Base-by-base conservation (phyloP, 2,797 vertebrate species). In the Taeniopygia guttata region DNA sequence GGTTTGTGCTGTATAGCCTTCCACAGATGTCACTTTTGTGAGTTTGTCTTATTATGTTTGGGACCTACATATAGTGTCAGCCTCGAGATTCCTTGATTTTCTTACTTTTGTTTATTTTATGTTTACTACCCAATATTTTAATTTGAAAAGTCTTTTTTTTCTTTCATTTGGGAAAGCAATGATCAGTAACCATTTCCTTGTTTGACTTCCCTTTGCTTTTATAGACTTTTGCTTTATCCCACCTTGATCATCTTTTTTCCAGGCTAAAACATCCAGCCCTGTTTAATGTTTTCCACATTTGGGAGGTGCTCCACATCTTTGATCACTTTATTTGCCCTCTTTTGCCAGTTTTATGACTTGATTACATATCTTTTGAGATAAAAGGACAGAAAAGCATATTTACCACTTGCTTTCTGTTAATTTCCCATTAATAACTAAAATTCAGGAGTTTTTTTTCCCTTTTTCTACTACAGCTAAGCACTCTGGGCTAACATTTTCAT, bases 391-490 rank as follows among this genome's bases (percentile, higher is more conserved):
- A 94, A 81, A 75, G 11, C 3, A 5, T 60, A 15, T 64, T 93
- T 64, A 48, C 20, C 14, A 32, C 20, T 80, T 60, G 4, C 25
- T 84, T 48, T 60, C 10, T 30, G 48, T 42, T 56, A 1, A 77
- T 70, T 86, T 81, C 30, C 20, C 20, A 67, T 7, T 81, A 45
- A 56, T n/a, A 29, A 4, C 16, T 45, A 52, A 93, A 86, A 86
- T 55, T 48, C 5, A n/a, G 11, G 10, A 1, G 3, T 16, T 23
- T 2, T 26, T 3, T 20, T 1, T 1, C 2, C 45, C 14, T 42
- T 73, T 51, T 51, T 30, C 30, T 55, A 3, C 12, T 32, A 30
- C 27, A 83, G 11, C 6, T 74, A 51, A 62, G 58, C 1, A 1
- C 42, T 86, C 73, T 46, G 26, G 73, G 23, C 13, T 59, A 34